phyloP scores from a whole-genome alignment of 2,797 vertebrate genomes.

The Dermochelys coriacea region DNA sequence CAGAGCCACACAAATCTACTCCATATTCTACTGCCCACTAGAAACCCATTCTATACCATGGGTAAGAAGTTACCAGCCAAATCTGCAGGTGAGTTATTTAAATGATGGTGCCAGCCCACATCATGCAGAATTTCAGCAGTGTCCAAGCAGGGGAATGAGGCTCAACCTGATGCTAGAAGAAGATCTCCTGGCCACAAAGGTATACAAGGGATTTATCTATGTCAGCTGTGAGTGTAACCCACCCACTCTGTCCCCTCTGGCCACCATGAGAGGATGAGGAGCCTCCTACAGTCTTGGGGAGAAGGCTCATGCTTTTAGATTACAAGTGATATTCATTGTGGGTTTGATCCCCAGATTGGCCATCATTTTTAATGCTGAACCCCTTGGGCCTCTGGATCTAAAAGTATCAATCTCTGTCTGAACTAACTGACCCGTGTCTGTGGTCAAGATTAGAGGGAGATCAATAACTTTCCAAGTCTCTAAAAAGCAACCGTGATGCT shows the following conservation, averaged over 20 bases:
- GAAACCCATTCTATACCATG: not conserved
- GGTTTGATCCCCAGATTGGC: not conserved
- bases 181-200: not conserved
- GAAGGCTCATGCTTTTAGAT: not conserved
- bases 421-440: not conserved
- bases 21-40: not conserved
- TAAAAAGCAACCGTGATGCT: slow-evolving; percentile 14
- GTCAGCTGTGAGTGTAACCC: not conserved
- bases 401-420: not conserved
- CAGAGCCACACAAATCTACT: not conserved
- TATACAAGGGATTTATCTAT: not conserved
- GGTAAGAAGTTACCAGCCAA: not conserved
- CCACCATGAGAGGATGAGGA: too few relatives aligned
- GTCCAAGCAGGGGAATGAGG: not conserved
- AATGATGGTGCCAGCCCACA: not conserved
- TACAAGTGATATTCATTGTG: not conserved
- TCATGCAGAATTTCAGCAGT: not conserved
- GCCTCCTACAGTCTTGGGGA: not conserved
- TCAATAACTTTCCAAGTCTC: slow-evolving; percentile 6
- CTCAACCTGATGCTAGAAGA: too few relatives aligned
- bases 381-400: not conserved
- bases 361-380: not conserved
- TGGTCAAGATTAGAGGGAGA: not conserved
- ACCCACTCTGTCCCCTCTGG: too few relatives aligned
- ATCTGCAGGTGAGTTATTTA: not conserved